Conservation (phyloP, 2,797 vertebrate species). For the Argyrosomus regius region DNA sequence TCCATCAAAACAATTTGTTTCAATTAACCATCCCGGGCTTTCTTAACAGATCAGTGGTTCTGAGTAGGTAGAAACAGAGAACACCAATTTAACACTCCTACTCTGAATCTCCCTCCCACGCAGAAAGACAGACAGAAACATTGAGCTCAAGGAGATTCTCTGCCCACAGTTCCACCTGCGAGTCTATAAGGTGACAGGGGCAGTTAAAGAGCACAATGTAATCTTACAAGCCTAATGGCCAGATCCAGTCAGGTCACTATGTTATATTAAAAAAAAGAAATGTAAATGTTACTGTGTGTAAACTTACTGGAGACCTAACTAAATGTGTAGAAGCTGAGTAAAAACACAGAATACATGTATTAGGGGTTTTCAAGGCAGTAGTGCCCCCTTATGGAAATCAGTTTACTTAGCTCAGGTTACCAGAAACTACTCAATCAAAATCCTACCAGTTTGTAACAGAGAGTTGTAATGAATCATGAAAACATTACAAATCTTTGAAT, state of each 20-base stretch:
- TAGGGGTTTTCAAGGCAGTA: conserved; percentile 68
- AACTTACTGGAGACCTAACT: background rate
- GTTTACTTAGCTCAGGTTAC: conserved; percentile 37
- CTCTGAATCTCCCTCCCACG: conserved; percentile 49
- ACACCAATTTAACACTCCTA: conserved; percentile 61
- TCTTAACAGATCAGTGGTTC: conserved; percentile 49
- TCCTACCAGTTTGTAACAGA: background rate
- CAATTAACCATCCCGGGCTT: conserved; percentile 62
- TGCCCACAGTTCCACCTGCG: conserved; percentile 26
- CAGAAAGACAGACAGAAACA: conserved; percentile 22
- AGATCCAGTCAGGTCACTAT: too few relatives aligned
- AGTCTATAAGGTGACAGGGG: conserved; percentile 1
- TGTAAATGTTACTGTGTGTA: background rate
- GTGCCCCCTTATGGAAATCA: conserved; percentile 79
- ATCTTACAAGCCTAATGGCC: background rate
- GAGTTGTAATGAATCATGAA: background rate
- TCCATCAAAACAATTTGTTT: conserved; percentile 70
- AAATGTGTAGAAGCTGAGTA: conserved; percentile 1
- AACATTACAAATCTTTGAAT: background rate
- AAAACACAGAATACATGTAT: conserved; percentile 17
- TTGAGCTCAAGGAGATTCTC: conserved; percentile 28
- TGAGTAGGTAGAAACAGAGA: conserved; percentile 59
- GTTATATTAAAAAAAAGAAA: background rate
- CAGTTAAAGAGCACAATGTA: conserved; percentile 15
- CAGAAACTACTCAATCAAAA: background rate